Evolutionary conservation across 2,888 invertebrate genomes (phyloP).

Genomic region (Drepanosiphum platanoidis): DNA sequence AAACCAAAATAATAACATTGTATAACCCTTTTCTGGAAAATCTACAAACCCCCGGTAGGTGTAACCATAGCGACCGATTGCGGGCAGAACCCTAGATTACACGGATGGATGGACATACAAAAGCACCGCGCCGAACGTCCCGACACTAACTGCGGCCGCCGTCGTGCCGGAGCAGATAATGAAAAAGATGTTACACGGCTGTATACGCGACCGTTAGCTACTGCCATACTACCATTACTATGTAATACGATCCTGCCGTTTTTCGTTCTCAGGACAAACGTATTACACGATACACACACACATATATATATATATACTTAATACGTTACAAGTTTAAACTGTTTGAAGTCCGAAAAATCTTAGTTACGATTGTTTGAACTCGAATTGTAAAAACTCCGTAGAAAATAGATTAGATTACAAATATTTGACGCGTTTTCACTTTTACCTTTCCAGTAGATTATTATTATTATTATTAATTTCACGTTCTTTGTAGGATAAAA

Average conservation of each 20-base stretch:
- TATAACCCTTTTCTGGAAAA: slow-evolving; percentile 58
- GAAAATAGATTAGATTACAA: too few species aligned
- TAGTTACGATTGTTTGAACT: too few species aligned
- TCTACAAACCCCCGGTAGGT: not conserved
- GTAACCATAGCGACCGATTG: slow-evolving; percentile 45
- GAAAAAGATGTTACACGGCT: slow-evolving; percentile 17
- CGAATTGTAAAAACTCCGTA: too few species aligned
- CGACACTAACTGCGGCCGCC: slow-evolving; percentile 11
- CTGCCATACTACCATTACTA: not conserved
- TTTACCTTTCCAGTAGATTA: too few species aligned
- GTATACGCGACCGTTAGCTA: too few species aligned
- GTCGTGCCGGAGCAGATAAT: slow-evolving; percentile 1
- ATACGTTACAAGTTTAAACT: too few species aligned
- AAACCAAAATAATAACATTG: slow-evolving; percentile 54
- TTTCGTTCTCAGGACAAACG: not conserved
- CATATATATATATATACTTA: too few species aligned
- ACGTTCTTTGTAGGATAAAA: too few species aligned
- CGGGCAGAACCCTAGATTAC: slow-evolving; percentile 30
- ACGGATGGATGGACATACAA: slow-evolving; percentile 40
- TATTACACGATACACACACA: too few species aligned
- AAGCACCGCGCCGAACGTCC: slow-evolving; percentile 34
- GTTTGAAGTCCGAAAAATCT: too few species aligned
- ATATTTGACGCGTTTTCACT: too few species aligned
- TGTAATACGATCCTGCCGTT: not conserved
- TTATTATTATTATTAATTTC: too few species aligned